Conservation (phyloP, 2,888 invertebrate genomes). For the Rotaria sp. region DNA sequence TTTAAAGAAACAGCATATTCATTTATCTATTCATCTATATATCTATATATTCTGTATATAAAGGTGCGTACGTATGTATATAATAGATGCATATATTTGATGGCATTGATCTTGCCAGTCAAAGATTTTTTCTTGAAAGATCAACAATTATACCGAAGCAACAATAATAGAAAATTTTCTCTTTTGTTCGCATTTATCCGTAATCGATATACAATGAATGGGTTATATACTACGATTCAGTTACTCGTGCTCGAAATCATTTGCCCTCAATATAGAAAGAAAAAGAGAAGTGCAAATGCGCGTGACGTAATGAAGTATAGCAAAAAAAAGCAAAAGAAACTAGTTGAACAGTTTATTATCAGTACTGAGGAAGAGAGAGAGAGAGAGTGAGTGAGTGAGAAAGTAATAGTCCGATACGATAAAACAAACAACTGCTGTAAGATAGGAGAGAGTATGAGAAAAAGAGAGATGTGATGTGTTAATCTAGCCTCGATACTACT, state of each 20-base stretch:
- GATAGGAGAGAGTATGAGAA: not conserved
- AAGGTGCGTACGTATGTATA: not conserved
- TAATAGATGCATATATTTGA: not conserved
- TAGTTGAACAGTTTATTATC: not conserved
- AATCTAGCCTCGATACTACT: not conserved
- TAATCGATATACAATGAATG: not conserved
- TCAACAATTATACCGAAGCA: not conserved
- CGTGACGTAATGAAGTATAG: not conserved
- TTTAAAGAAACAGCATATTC: constrained; percentile 10
- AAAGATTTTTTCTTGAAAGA: constrained; percentile 2
- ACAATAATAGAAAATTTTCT: not conserved
- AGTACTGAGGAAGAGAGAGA: not conserved
- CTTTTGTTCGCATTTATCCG: not conserved
- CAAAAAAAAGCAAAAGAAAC: not conserved
- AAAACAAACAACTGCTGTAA: not conserved
- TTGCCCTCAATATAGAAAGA: not conserved
- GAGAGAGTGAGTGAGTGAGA: not conserved
- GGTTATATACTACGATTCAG: not conserved
- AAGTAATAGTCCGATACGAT: constrained; percentile 2
- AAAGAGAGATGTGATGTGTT: constrained; percentile 11
- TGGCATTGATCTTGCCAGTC: not conserved
- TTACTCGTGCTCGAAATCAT: not conserved
- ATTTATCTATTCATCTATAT: not conserved
- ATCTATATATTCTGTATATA: not conserved
- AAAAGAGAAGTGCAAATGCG: not conserved